These are phyloP conservation scores for Stratiolaelaps scimitus DNA, from an alignment of 1,140 invertebrate species.

Conservation along the genomic window DNA sequence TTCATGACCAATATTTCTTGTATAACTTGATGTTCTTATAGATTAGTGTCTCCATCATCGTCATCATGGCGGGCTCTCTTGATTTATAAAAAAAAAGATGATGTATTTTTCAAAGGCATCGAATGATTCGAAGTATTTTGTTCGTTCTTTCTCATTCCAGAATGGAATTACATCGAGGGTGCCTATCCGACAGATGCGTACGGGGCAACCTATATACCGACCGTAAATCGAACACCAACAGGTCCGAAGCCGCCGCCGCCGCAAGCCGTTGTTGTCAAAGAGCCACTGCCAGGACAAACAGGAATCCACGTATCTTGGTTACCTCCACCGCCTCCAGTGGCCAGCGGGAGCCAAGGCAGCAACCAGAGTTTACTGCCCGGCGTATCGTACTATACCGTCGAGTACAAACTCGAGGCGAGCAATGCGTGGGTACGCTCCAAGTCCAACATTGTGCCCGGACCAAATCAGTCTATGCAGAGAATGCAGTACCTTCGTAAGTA, in stretches of 20 bases:
- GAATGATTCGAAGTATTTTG: too few species aligned
- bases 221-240: slow-evolving; percentile 48
- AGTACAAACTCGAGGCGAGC: slow-evolving; percentile 60
- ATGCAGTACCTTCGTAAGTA: slow-evolving; percentile 32
- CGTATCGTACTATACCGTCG: slow-evolving; percentile 81
- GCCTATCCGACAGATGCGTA: slow-evolving; percentile 63
- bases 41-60: too few species aligned
- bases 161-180: slow-evolving; percentile 61
- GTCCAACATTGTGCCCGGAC: slow-evolving; percentile 47
- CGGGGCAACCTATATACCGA: slow-evolving; percentile 55
- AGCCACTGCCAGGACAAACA: slow-evolving; percentile 45
- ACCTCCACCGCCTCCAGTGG: slow-evolving; percentile 53
- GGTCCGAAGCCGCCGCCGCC: slow-evolving; percentile 76
- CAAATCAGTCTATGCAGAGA: slow-evolving; percentile 31
- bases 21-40: too few species aligned
- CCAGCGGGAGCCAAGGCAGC: slow-evolving; percentile 39
- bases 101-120: too few species aligned
- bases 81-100: too few species aligned
- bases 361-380: slow-evolving; percentile 36
- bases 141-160: slow-evolving; percentile 48
- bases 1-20: too few species aligned
- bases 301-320: slow-evolving; percentile 78
- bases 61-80: too few species aligned
- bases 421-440: slow-evolving; percentile 63
- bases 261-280: slow-evolving; percentile 69